Evolutionary conservation across 2,797 vertebrate species (phyloP).

Genomic region (Crocodylus rhombifer): DNA sequence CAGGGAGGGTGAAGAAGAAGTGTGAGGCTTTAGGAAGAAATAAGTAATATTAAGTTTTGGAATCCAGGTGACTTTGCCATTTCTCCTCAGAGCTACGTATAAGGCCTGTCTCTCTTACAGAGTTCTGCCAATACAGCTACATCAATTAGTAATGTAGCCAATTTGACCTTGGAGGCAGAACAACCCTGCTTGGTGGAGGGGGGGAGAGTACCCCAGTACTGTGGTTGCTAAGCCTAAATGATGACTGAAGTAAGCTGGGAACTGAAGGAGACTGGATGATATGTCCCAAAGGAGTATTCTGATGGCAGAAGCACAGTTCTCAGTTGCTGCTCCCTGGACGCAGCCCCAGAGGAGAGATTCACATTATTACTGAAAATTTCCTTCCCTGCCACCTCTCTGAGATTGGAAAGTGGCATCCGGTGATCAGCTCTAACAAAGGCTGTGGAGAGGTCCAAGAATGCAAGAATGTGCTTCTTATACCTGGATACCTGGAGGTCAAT

Average conservation of each 20-base stretch:
- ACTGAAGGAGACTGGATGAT: too few species aligned
- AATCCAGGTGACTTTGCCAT: not conserved
- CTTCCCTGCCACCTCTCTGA: not conserved
- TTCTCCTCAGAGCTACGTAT: not conserved
- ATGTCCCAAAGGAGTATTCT: not conserved
- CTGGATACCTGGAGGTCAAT: not conserved
- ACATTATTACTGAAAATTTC: not conserved
- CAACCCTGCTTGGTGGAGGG: too few species aligned
- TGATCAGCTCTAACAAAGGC: not conserved
- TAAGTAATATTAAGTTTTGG: not conserved
- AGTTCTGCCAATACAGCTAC: too few species aligned
- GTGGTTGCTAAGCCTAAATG: too few species aligned
- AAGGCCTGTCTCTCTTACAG: not conserved
- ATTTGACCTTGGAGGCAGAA: too few species aligned
- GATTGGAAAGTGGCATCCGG: accelerated
- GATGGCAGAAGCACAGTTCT: not conserved
- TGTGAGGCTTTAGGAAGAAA: not conserved
- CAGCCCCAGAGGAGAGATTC: not conserved
- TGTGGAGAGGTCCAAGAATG: not conserved
- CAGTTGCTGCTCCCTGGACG: not conserved
- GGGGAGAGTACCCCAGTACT: too few species aligned
- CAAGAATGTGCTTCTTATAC: not conserved
- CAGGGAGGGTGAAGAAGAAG: not conserved
- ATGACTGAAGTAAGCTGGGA: too few species aligned
- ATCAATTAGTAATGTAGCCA: too few species aligned